Conservation (phyloP, 2,113 vertebrate species). For the Engystomops pustulosus region DNA sequence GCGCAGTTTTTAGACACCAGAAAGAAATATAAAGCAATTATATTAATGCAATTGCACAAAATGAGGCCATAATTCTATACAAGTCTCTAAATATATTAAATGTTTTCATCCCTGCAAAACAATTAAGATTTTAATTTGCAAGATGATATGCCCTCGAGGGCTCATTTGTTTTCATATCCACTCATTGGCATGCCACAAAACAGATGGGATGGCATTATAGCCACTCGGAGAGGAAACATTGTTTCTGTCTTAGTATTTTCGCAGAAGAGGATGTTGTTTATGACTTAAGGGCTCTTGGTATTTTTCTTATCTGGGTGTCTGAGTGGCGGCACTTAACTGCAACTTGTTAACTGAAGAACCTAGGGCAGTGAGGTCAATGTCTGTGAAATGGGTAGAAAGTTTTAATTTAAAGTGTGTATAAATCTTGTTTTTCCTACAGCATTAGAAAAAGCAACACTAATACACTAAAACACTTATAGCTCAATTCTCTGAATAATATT, state of each 20-base stretch:
- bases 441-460: background rate
- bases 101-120: constrained; percentile 57
- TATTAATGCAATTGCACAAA: constrained; percentile 33
- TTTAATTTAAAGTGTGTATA: background rate
- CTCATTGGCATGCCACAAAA: constrained; percentile 49
- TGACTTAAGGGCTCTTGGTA: constrained; percentile 11
- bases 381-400: background rate
- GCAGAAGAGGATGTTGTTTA: constrained; percentile 4
- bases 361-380: background rate
- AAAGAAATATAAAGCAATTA: constrained; percentile 50
- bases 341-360: constrained; percentile 6
- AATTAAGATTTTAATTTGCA: constrained; percentile 60
- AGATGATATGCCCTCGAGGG: constrained; percentile 57
- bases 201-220: constrained; percentile 52
- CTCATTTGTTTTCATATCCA: constrained; percentile 49
- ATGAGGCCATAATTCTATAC: constrained; percentile 53
- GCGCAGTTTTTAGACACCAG: background rate
- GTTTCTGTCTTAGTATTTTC: constrained; percentile 23
- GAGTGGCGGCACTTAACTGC: constrained; percentile 26
- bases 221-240: constrained; percentile 34
- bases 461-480: no score
- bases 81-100: constrained; percentile 57
- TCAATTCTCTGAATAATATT: no score
- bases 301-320: constrained; percentile 3
- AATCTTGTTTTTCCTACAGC: background rate